Percentiles rank a stretch among this genome's conserved stretches.
Evolutionary conservation across 2,797 vertebrate genomes (phyloP).

Genomic region (Xenops minutus): DNA sequence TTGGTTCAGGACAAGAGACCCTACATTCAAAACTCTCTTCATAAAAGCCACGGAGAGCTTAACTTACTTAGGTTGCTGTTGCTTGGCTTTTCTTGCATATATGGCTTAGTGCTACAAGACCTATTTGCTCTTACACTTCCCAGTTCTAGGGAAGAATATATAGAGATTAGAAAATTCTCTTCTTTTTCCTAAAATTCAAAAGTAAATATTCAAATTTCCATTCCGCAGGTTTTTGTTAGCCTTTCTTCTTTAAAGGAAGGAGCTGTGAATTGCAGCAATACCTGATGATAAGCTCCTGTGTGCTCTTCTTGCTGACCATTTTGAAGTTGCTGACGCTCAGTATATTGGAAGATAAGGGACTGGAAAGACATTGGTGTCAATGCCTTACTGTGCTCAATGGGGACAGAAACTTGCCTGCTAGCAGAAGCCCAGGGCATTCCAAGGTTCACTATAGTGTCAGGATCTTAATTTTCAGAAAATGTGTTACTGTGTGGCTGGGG

Average conservation of each 20-base stretch:
- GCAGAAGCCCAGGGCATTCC: not conserved
- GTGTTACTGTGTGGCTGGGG: not conserved
- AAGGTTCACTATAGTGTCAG: not conserved
- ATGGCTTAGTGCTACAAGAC: not conserved
- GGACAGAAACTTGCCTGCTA: not conserved
- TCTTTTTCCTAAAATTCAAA: not conserved
- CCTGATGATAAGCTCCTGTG: not conserved
- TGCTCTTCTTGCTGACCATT: not conserved
- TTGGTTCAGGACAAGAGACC: not conserved
- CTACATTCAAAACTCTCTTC: not conserved
- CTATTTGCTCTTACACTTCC: not conserved
- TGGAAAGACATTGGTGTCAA: not conserved
- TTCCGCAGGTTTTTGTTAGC: not conserved
- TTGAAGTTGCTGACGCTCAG: not conserved
- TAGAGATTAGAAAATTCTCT: not conserved
- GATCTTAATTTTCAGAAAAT: not conserved
- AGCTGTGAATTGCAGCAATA: not conserved
- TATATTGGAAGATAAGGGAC: not conserved
- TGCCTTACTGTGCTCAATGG: not conserved
- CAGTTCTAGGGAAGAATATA: not conserved
- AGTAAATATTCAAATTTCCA: not conserved
- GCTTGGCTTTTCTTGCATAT: slow-evolving; percentile 15
- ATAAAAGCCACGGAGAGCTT: not conserved
- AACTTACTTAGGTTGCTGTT: not conserved
- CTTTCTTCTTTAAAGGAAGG: not conserved